Percentiles rank a stretch among this genome's conserved stretches.
phyloP scores from a whole-genome alignment of 2,113 vertebrate genomes.

The Nestor notabilis region DNA sequence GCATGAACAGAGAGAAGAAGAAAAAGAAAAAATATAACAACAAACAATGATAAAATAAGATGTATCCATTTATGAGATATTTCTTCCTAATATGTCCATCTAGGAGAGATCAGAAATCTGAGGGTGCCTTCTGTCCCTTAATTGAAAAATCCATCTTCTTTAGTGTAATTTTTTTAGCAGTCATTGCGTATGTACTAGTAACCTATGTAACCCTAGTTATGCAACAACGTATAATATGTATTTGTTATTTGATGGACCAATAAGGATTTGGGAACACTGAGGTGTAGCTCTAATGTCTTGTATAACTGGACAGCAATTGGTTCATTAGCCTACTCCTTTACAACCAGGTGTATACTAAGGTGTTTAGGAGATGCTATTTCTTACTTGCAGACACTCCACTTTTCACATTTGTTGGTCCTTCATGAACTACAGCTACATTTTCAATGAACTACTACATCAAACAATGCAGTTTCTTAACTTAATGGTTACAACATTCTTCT shows the following conservation, averaged over 20 bases:
- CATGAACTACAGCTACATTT: neutral
- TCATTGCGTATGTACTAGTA: neutral
- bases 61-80: neutral
- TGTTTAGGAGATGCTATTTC: neutral
- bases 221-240: neutral
- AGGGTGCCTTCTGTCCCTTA: neutral
- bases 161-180: neutral
- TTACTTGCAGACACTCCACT: neutral
- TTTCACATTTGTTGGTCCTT: neutral
- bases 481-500: neutral
- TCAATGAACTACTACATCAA: neutral
- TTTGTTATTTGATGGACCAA: neutral
- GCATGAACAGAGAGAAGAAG: neutral
- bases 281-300: neutral
- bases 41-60: neutral
- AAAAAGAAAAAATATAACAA: neutral
- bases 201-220: neutral
- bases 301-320: neutral
- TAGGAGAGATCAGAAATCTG: neutral
- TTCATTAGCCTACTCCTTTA: neutral
- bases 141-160: neutral
- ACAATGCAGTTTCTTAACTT: neutral
- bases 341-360: neutral
- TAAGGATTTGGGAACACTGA: neutral
- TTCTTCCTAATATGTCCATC: accelerated